These are phyloP conservation scores for Hypocryptadius cinnamomeus DNA, from an alignment of 2,113 vertebrate genomes.

Conservation along the genomic window DNA sequence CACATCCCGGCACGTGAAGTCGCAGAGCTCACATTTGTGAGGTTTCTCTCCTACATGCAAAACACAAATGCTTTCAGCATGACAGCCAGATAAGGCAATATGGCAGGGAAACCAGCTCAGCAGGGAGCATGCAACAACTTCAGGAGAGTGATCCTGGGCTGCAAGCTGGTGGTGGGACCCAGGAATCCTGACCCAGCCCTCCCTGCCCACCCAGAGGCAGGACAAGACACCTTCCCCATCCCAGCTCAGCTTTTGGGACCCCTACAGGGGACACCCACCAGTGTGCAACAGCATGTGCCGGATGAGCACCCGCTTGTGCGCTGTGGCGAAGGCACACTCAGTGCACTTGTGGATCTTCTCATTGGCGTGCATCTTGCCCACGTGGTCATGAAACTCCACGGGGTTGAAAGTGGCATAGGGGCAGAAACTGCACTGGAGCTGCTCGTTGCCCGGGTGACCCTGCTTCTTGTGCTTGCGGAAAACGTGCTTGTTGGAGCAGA, in stretches of 20 bases:
- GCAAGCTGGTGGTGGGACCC: background rate
- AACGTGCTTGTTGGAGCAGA: conserved; percentile 88
- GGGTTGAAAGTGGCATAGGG: conserved; percentile 88
- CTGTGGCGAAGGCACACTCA: conserved; percentile 86
- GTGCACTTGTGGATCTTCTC: conserved; percentile 92
- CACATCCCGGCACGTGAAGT: conserved; percentile 92
- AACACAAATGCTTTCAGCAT: background rate
- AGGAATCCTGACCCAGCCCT: background rate
- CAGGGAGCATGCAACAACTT: background rate
- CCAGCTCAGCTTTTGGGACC: background rate
- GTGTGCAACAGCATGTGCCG: conserved; percentile 90
- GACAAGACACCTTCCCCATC: background rate
- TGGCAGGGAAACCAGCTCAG: background rate
- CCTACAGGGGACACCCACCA: conserved; percentile 58
- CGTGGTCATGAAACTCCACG: conserved; percentile 84
- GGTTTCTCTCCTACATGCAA: conserved; percentile 85
- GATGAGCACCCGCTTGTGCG: conserved; percentile 89
- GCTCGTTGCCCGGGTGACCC: conserved; percentile 81
- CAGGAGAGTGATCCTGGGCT: background rate
- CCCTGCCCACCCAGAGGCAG: background rate
- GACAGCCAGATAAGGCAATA: background rate
- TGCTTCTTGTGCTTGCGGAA: conserved; percentile 88
- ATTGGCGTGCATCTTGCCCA: conserved; percentile 87
- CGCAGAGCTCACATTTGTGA: conserved; percentile 89
- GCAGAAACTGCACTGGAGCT: conserved; percentile 86